Percentiles rank a stretch among this genome's conserved stretches.
These are phyloP conservation scores for Drosophila rellima DNA, from an alignment of 2,888 invertebrate species.

Conservation along the genomic window DNA sequence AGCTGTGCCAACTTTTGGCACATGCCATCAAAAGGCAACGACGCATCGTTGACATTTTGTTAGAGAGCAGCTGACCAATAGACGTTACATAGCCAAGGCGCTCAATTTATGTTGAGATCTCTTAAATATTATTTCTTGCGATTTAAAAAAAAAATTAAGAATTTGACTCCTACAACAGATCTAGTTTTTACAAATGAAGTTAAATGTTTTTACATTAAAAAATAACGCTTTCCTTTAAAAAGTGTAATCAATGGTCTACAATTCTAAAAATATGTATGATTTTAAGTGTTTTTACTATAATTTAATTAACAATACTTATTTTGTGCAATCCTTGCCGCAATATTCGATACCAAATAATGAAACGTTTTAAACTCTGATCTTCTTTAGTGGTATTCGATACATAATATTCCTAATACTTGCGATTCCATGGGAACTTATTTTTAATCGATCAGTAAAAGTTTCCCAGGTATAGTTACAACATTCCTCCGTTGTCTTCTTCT, in stretches of 20 bases:
- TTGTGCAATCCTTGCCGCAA: too few relatives aligned
- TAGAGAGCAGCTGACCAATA: conserved; percentile 63
- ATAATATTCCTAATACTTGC: background rate
- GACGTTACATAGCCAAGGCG: conserved; percentile 26
- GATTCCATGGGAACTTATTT: conserved; percentile 31
- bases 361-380: too few relatives aligned
- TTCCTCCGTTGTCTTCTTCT: conserved; percentile 1
- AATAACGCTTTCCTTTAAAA: too few relatives aligned
- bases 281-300: too few relatives aligned
- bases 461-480: conserved; percentile 35
- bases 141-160: background rate
- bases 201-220: too few relatives aligned
- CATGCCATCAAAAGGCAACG: conserved; percentile 47
- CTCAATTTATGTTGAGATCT: background rate
- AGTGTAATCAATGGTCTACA: too few relatives aligned
- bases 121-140: background rate
- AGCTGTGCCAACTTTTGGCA: conserved; percentile 70
- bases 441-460: conserved; percentile 38
- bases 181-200: background rate
- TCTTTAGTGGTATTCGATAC: background rate
- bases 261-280: too few relatives aligned
- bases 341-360: too few relatives aligned
- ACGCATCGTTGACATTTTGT: conserved; percentile 43
- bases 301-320: too few relatives aligned
- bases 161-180: background rate